These are phyloP conservation scores for Conistra vaccinii DNA, from an alignment of 2,888 invertebrate genomes.

Conservation along the genomic window DNA sequence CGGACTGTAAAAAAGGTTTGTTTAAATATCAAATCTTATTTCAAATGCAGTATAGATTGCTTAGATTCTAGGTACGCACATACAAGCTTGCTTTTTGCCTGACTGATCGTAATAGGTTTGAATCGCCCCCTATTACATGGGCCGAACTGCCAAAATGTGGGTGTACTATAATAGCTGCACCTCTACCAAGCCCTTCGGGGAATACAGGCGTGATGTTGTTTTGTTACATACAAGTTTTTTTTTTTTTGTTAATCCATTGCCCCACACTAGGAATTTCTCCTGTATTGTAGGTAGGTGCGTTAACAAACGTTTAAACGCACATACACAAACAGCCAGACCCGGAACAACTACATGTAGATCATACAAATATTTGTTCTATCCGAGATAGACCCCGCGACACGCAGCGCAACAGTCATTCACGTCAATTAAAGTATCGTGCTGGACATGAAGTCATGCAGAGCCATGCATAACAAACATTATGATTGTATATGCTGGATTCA, in stretches of 20 bases:
- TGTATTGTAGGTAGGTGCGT: no score
- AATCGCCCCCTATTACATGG: background rate
- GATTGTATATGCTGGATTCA: background rate
- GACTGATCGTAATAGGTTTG: background rate
- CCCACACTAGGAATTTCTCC: no score
- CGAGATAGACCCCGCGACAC: no score
- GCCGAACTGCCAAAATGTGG: background rate
- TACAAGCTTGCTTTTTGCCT: background rate
- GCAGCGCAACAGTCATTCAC: no score
- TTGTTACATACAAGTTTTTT: background rate
- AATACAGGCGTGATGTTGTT: background rate
- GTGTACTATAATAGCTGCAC: background rate
- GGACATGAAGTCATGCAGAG: background rate
- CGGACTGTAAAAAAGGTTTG: no score
- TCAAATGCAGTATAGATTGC: no score
- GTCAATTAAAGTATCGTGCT: background rate
- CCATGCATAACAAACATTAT: background rate
- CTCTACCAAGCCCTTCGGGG: background rate
- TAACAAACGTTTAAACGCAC: no score
- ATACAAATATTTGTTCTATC: no score
- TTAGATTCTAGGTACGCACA: background rate
- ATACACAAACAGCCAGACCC: no score
- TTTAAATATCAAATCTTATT: no score
- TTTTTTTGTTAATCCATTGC: no score
- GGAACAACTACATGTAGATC: no score